Conservation (phyloP, 2,113 vertebrate species). For the Tyrannus savana region DNA sequence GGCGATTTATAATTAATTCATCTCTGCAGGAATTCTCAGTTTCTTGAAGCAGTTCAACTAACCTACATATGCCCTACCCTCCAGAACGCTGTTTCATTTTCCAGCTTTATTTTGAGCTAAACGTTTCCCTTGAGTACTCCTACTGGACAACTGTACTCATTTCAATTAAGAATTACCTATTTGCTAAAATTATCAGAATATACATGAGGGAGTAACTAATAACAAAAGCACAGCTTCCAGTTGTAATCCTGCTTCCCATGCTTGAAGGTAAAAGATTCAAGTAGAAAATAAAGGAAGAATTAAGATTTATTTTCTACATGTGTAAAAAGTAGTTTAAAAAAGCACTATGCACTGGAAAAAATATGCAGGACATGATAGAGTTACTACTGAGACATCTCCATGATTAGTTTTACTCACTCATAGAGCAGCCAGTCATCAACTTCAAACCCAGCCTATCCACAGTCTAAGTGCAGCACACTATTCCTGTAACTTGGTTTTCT, state of each 20-base stretch:
- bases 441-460: not conserved
- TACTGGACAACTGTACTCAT: conserved; percentile 13
- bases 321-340: not conserved
- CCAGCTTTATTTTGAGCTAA: conserved; percentile 36
- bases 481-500: not conserved
- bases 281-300: not conserved
- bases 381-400: not conserved
- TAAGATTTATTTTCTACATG: not conserved
- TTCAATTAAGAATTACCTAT: conserved; percentile 44
- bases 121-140: conserved; percentile 10
- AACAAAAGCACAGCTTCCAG: not conserved
- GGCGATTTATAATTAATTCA: not conserved
- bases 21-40: not conserved
- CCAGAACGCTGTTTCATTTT: conserved; percentile 33
- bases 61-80: conserved; percentile 43
- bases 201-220: not conserved
- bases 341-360: not conserved
- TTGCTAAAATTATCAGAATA: conserved; percentile 32
- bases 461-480: not conserved
- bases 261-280: not conserved
- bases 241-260: not conserved
- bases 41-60: conserved; percentile 31
- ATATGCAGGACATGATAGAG: not conserved
- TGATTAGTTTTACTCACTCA: not conserved
- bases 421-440: not conserved